Evolutionary conservation across 2,797 vertebrate genomes (phyloP).

Genomic region (Rhodeus uyekii): DNA sequence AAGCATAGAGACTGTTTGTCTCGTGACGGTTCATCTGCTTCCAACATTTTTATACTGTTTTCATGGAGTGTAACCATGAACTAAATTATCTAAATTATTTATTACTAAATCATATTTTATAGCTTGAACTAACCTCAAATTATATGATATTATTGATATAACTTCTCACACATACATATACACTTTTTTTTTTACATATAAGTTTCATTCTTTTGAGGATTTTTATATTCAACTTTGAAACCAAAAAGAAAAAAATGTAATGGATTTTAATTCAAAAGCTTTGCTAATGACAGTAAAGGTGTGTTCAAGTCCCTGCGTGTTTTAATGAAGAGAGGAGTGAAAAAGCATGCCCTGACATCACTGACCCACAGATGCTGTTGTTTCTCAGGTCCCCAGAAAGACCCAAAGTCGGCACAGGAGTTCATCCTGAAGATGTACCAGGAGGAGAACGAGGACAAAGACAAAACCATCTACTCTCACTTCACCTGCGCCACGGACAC

Average conservation of each 20-base stretch:
- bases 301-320: background rate
- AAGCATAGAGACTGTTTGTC: background rate
- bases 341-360: background rate
- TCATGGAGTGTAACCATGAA: background rate
- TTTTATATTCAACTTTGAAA: background rate
- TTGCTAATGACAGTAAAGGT: background rate
- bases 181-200: too few species aligned
- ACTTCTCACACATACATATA: too few species aligned
- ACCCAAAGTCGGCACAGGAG: slow-evolving; percentile 78
- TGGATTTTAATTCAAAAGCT: background rate
- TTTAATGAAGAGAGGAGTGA: background rate
- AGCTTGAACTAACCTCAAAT: too few species aligned
- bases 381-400: slow-evolving; percentile 81
- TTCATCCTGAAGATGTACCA: slow-evolving; percentile 91
- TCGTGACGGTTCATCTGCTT: background rate
- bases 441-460: slow-evolving; percentile 87
- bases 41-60: too few species aligned
- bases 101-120: too few species aligned
- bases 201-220: too few species aligned
- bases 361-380: background rate
- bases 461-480: slow-evolving; percentile 86
- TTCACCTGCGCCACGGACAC: slow-evolving; percentile 91
- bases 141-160: too few species aligned
- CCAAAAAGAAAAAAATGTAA: background rate
- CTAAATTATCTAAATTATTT: too few species aligned